These are phyloP conservation scores for Nesoenas mayeri DNA, from an alignment of 2,113 vertebrate species.

Conservation along the genomic window DNA sequence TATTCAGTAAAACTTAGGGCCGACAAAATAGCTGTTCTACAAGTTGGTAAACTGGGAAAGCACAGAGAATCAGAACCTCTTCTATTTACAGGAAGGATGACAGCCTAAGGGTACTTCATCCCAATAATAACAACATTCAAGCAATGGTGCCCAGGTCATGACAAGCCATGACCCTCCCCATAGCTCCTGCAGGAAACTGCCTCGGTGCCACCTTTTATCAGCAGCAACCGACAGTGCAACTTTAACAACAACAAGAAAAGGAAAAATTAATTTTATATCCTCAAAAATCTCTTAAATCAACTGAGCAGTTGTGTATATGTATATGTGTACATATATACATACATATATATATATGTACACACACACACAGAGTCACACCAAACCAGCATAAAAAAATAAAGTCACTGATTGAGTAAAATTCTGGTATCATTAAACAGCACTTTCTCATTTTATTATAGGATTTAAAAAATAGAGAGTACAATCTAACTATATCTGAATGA, in stretches of 20 bases:
- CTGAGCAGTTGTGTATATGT: background rate
- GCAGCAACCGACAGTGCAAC: slow-evolving; percentile 62
- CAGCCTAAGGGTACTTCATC: slow-evolving; percentile 80
- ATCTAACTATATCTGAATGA: background rate
- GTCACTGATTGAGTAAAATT: background rate
- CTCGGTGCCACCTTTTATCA: slow-evolving; percentile 77
- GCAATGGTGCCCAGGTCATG: slow-evolving; percentile 83
- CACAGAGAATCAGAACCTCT: slow-evolving; percentile 41
- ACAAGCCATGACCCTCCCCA: slow-evolving; percentile 83
- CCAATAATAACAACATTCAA: slow-evolving; percentile 96
- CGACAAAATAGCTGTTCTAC: slow-evolving; percentile 44
- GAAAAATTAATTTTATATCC: slow-evolving; percentile 55
- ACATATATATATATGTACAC: rapidly evolving
- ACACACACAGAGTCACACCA: background rate
- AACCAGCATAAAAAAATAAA: background rate
- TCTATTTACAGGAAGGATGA: slow-evolving; percentile 78
- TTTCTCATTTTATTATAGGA: background rate
- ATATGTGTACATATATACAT: background rate
- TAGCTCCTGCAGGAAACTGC: slow-evolving; percentile 82
- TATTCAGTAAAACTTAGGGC: slow-evolving; percentile 37
- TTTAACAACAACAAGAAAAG: slow-evolving; percentile 52
- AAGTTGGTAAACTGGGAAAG: slow-evolving; percentile 69
- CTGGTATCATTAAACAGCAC: background rate
- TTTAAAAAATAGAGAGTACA: background rate
- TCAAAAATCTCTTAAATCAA: slow-evolving; percentile 23